Evolutionary conservation across 2,113 vertebrate species (phyloP).

Genomic region (Anarhynchus alexandrinus): DNA sequence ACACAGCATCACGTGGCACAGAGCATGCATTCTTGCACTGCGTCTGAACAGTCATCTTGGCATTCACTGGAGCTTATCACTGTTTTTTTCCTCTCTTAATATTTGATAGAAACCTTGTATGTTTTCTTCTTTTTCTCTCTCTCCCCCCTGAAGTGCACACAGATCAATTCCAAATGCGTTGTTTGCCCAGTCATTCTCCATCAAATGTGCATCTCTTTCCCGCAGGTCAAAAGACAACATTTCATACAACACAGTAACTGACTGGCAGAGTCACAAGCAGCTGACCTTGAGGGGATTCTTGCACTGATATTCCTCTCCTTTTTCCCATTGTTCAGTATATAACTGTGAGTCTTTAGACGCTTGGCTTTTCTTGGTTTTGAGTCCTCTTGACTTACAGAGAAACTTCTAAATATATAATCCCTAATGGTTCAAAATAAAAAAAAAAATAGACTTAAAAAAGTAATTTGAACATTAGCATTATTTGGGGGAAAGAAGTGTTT

Average conservation of each 20-base stretch:
- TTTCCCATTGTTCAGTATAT: neutral
- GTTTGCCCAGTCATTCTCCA: neutral
- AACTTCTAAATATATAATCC: neutral
- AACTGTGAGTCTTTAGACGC: neutral
- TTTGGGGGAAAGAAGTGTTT: neutral
- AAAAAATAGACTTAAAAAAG: neutral
- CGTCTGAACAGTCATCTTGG: neutral
- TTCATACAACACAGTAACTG: neutral
- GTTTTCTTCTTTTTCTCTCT: neutral
- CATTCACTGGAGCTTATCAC: neutral
- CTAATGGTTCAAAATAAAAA: neutral
- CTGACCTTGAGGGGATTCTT: neutral
- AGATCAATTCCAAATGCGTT: neutral
- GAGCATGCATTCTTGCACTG: neutral
- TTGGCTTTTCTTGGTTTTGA: neutral
- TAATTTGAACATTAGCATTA: neutral
- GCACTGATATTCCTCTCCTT: neutral
- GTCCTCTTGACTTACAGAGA: neutral
- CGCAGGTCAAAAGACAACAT: neutral
- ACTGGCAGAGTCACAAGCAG: neutral
- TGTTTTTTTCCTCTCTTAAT: neutral
- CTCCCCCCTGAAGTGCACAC: neutral
- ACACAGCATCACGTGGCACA: fast-evolving
- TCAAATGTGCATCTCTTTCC: neutral
- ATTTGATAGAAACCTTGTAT: neutral